Conservation (phyloP, 2,797 vertebrate genomes). For the Calcarius lapponicus region DNA sequence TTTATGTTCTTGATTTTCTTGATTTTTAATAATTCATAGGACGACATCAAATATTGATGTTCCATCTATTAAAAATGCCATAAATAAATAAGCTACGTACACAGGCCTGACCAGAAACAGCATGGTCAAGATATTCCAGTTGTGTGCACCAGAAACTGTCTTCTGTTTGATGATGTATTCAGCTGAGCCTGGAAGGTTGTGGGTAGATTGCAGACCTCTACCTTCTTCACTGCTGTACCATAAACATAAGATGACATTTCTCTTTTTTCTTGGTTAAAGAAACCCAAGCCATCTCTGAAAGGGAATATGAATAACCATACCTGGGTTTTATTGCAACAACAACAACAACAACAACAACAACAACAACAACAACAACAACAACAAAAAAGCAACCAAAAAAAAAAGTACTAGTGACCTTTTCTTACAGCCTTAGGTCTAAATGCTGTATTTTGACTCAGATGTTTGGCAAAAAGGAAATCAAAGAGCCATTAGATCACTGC, state of each 20-base stretch:
- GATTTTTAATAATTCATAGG: constrained; percentile 60
- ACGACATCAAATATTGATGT: constrained; percentile 53
- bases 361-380: no score
- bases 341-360: no score
- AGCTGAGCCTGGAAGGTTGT: not conserved
- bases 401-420: not conserved
- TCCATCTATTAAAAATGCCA: constrained; percentile 53
- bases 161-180: constrained; percentile 44
- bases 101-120: constrained; percentile 32
- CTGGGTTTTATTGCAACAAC: not conserved
- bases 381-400: no score
- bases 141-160: not conserved
- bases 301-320: not conserved
- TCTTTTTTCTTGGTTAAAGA: not conserved
- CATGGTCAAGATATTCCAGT: not conserved
- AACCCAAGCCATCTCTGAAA: not conserved
- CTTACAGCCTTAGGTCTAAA: not conserved
- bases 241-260: not conserved
- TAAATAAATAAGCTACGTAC: constrained; percentile 38
- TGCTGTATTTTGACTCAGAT: not conserved
- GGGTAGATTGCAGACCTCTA: not conserved
- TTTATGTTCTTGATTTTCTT: constrained; percentile 62
- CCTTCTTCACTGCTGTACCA: not conserved
- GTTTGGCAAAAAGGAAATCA: not conserved
- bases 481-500: not conserved